Evolutionary conservation across 1,140 invertebrate species (phyloP).

Genomic region (Paraescarpia echinospica): DNA sequence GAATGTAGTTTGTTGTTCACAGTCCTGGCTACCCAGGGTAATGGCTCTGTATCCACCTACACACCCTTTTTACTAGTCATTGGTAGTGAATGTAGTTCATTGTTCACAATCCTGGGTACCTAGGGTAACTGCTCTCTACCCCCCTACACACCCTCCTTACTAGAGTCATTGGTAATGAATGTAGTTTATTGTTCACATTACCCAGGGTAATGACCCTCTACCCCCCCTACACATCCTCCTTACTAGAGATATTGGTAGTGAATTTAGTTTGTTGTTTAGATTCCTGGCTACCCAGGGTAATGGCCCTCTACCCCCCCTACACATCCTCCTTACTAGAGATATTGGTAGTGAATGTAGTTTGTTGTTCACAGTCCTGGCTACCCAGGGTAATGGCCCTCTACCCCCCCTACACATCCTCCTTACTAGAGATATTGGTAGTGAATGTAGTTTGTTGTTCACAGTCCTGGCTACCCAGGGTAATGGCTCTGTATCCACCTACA

Average conservation of each 20-base stretch:
- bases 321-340: neutral
- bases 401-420: neutral
- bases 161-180: neutral
- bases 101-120: conserved; percentile 6
- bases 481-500: conserved; percentile 4
- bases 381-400: neutral
- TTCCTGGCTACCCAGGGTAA: conserved; percentile 8
- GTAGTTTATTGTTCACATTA: neutral
- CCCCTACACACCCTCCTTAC: neutral
- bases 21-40: conserved; percentile 10
- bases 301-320: neutral
- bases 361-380: conserved; percentile 12
- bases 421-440: neutral
- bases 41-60: neutral
- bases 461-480: conserved; percentile 9
- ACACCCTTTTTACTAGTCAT: too few relatives aligned
- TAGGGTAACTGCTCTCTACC: neutral
- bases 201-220: neutral
- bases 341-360: neutral
- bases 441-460: neutral
- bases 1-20: neutral
- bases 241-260: neutral
- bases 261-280: neutral
- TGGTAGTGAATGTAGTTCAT: neutral
- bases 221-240: neutral